A percentile compares a stretch with the other conserved stretches of the same genome.
These are phyloP conservation scores for Tetramorium parvispinum DNA, from an alignment of 1,140 invertebrate species.

Conservation along the genomic window DNA sequence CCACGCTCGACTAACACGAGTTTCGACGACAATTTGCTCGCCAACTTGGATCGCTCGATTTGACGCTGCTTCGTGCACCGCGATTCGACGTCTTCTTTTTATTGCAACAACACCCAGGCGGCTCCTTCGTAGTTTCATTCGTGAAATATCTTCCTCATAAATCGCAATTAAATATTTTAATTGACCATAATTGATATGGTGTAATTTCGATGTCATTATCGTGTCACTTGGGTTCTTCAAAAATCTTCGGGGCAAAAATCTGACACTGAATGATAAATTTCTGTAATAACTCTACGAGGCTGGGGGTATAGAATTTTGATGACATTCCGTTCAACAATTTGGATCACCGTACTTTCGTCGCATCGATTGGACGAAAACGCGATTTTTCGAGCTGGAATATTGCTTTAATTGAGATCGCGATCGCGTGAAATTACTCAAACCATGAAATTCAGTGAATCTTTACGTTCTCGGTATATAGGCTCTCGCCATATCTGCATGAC, in stretches of 20 bases:
- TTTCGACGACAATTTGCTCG: slow-evolving; percentile 54
- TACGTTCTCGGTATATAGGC: slow-evolving; percentile 46
- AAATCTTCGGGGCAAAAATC: background rate
- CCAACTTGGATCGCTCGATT: slow-evolving; percentile 54
- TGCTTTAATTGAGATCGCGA: slow-evolving; percentile 62
- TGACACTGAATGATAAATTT: background rate
- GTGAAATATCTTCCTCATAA: background rate
- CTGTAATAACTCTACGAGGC: background rate
- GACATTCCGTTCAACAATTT: slow-evolving; percentile 28
- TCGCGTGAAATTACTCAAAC: slow-evolving; percentile 63
- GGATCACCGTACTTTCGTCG: slow-evolving; percentile 18
- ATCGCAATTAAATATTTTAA: background rate
- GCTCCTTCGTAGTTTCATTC: background rate
- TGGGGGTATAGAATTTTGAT: slow-evolving; percentile 15
- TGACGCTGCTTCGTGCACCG: slow-evolving; percentile 26
- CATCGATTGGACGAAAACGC: slow-evolving; percentile 20
- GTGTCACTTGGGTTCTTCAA: background rate
- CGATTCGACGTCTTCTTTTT: background rate
- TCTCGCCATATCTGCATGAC: slow-evolving; percentile 40
- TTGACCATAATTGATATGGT: background rate
- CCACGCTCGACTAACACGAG: slow-evolving; percentile 57
- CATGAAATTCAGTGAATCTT: slow-evolving; percentile 62
- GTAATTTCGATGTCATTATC: background rate
- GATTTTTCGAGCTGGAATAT: slow-evolving; percentile 59
- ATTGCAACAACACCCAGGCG: background rate